Base-by-base conservation (phyloP, 2,888 invertebrate species). In the Pemphredon lugubris region DNA sequence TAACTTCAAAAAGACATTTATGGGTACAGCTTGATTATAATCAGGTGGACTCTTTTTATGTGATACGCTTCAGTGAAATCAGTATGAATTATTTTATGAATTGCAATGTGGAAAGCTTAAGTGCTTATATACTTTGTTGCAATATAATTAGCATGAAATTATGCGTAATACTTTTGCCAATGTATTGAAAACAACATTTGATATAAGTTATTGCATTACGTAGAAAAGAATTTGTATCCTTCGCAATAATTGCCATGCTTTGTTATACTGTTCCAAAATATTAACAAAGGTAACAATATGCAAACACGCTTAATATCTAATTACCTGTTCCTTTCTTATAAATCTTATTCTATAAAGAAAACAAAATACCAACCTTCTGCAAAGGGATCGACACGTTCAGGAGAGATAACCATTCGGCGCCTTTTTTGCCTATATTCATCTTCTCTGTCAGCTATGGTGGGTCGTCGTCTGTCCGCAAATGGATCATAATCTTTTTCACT, bases 361-460 rank as follows among this genome's bases (percentile, higher is more conserved):
- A 80, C 71, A 76, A 61, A 74, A 67, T 83, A 92, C 93, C 91
- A 92, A 97, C 98, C 98, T 93, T 98, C 97, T 87, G 98, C 97
- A 92, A 99, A 99, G 32, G 98, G 98, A 92, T 99, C 99, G 80
- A 95, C 94, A 85, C 99, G 93, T 87, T 98, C 98, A 0, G 99
- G 99, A 2, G 99, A 99, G 86, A 99, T 98, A 74, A 95, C 95
- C 93, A 96, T 95, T 90, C 95, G 92, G 69, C 97, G 93, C 81
- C 97, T 93, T 83, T 96, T 95, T 84, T 96, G 96, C 61, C 97
- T 93, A 88, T 99, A 99, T 88, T 99, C 98, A 93, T 98, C 98
- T 91, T 99, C 98, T 79, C 98, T 93, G 84, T 99, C 98, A 0
- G 97, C 96, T 87, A 99, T 97, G 13, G 97, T 98, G 45, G 97